Conservation (phyloP, 2,797 vertebrate genomes). For the Sylvilagus floridanus region DNA sequence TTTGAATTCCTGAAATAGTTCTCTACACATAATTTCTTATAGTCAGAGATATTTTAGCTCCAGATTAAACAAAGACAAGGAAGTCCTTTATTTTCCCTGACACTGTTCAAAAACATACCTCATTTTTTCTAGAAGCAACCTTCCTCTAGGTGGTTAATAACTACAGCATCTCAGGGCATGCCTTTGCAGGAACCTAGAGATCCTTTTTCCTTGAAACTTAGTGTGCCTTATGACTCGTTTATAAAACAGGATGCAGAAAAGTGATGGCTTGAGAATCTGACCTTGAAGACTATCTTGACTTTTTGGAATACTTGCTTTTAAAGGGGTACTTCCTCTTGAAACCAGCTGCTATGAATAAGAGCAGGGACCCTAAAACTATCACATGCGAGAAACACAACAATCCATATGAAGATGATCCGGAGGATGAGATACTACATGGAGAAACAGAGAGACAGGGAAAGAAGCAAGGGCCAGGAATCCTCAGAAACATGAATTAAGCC, state of each 20-base stretch:
- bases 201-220: neutral
- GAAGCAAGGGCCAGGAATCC: accelerated
- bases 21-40: neutral
- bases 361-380: neutral
- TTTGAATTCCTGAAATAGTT: neutral
- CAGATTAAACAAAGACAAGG: neutral
- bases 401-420: neutral
- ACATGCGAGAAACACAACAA: neutral
- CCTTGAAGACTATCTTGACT: neutral
- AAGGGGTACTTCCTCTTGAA: neutral
- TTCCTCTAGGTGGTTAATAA: neutral
- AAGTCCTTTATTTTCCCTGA: neutral
- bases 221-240: neutral
- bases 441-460: neutral
- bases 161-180: neutral
- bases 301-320: neutral
- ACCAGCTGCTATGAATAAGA: neutral
- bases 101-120: neutral
- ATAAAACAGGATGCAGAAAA: neutral
- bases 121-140: neutral
- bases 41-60: neutral
- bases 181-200: too few relatives aligned
- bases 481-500: neutral
- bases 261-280: neutral
- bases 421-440: neutral